Conservation (phyloP, 2,888 invertebrate genomes). For the Achlya flavicornis region DNA sequence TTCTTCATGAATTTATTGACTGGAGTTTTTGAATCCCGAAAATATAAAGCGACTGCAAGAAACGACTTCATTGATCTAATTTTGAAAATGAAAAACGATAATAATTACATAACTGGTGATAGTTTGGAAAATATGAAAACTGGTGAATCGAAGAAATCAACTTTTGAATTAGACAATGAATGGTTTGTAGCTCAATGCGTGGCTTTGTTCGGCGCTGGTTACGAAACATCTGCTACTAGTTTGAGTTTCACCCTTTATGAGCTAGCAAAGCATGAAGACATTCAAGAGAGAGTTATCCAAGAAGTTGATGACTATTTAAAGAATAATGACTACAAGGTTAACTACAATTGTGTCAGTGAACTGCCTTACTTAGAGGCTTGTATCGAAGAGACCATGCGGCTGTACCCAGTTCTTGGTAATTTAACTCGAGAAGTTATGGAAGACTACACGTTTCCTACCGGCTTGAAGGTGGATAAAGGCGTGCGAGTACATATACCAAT, state of each 20-base stretch:
- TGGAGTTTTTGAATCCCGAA: constrained; percentile 16
- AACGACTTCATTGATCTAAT: constrained; percentile 34
- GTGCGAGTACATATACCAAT: constrained; percentile 48
- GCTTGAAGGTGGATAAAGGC: constrained; percentile 41
- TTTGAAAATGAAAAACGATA: constrained; percentile 19
- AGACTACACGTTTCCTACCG: constrained; percentile 42
- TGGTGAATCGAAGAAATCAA: constrained; percentile 26
- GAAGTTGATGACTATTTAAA: constrained; percentile 46
- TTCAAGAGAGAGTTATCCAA: constrained; percentile 28
- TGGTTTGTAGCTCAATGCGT: constrained; percentile 76
- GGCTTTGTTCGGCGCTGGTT: constrained; percentile 61
- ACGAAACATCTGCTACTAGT: constrained; percentile 45
- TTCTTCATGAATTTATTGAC: constrained; percentile 14
- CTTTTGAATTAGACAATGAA: constrained; percentile 51
- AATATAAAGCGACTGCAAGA: constrained; percentile 20
- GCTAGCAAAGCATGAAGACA: constrained; percentile 38
- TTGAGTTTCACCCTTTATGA: constrained; percentile 40
- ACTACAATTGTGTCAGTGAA: constrained; percentile 44
- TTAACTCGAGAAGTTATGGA: constrained; percentile 42
- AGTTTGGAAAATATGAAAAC: constrained; percentile 19
- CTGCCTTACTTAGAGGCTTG: constrained; percentile 48
- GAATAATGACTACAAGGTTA: constrained; percentile 31
- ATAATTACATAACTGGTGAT: constrained; percentile 26
- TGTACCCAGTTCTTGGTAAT: constrained; percentile 42
- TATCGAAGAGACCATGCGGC: constrained; percentile 42